Conservation (phyloP, 1,140 invertebrate species). For the Brachionus koreanus region DNA sequence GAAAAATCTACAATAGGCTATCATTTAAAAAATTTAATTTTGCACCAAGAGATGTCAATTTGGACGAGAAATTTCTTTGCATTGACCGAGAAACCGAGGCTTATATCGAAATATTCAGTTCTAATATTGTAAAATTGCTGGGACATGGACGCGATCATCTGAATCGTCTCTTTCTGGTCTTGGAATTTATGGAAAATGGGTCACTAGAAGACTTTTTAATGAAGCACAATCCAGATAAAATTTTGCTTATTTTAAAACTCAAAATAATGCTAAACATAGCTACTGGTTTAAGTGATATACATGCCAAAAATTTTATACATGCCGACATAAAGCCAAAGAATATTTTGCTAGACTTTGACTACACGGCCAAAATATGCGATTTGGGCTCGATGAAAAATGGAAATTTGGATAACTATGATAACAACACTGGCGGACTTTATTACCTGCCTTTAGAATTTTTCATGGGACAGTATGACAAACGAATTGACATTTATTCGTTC, state of each 20-base stretch:
- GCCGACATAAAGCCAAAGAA: slow-evolving; percentile 7
- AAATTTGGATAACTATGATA: neutral
- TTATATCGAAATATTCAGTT: slow-evolving; percentile 15
- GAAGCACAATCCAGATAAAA: neutral
- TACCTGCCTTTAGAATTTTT: slow-evolving; percentile 35
- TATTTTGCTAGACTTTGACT: neutral
- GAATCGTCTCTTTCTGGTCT: neutral
- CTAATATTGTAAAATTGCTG: neutral
- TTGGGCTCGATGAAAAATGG: neutral
- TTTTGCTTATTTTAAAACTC: neutral
- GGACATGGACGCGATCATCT: neutral
- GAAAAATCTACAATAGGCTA: neutral
- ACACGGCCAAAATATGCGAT: slow-evolving; percentile 19
- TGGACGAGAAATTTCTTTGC: neutral
- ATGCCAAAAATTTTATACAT: slow-evolving; percentile 19
- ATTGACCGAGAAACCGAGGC: neutral
- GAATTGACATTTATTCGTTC: neutral
- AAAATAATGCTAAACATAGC: slow-evolving; percentile 15
- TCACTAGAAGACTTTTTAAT: slow-evolving; percentile 13
- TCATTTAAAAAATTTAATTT: neutral
- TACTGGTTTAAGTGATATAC: neutral
- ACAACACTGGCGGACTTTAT: neutral
- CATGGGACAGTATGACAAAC: slow-evolving; percentile 13
- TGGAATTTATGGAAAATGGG: slow-evolving; percentile 18
- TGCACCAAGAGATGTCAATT: neutral